phyloP scores from a whole-genome alignment of 2,113 vertebrate species.

The Spheniscus mendiculus region DNA sequence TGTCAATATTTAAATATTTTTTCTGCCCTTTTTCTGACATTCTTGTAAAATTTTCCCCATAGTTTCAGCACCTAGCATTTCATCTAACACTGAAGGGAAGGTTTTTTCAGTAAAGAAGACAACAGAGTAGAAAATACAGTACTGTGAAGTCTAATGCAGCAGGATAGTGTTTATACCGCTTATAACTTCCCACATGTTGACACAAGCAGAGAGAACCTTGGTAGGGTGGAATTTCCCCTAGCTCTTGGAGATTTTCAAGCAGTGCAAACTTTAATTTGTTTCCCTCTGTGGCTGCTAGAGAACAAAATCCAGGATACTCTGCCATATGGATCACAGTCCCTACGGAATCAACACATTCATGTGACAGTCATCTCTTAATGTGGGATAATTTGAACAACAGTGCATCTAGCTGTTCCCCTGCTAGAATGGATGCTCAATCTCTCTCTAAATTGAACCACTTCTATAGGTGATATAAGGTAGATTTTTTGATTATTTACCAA shows the following conservation, averaged over 20 bases:
- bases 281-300: neutral
- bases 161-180: neutral
- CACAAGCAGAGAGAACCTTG: neutral
- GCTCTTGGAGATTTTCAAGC: neutral
- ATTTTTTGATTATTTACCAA: neutral
- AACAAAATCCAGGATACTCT: neutral
- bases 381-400: neutral
- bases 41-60: neutral
- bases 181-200: neutral
- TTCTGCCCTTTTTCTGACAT: neutral
- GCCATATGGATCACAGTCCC: neutral
- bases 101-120: neutral
- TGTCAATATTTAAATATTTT: neutral
- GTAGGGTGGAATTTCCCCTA: neutral
- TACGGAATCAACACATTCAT: neutral
- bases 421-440: neutral
- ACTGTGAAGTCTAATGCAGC: neutral
- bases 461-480: neutral
- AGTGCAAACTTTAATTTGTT: neutral
- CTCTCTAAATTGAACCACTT: neutral
- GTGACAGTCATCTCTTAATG: neutral
- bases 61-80: neutral
- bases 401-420: neutral
- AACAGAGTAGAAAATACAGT: neutral
- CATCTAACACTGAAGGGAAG: neutral